These are phyloP conservation scores for Drosophila formosana DNA, from an alignment of 2,888 invertebrate genomes.

Conservation along the genomic window DNA sequence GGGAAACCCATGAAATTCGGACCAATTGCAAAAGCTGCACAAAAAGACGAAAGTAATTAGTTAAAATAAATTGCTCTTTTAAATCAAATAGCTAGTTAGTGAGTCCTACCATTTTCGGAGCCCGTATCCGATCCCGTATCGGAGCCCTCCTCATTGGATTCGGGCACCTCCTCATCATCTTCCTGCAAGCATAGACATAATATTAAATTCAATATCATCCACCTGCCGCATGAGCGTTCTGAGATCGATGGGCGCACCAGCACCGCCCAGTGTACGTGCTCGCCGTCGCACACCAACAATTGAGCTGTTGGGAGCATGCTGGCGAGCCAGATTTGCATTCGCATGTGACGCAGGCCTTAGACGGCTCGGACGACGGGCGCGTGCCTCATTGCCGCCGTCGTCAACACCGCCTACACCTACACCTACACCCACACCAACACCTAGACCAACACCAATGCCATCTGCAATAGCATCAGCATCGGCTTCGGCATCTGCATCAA, in stretches of 20 bases:
- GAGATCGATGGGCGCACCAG: conserved; percentile 54
- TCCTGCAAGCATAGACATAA: conserved; percentile 85
- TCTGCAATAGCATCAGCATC: conserved; percentile 15
- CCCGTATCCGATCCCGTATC: conserved; percentile 84
- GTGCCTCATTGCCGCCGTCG: conserved; percentile 33
- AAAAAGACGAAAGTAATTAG: not conserved
- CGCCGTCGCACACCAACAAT: conserved; percentile 78
- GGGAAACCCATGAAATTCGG: conserved; percentile 71
- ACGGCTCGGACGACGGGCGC: conserved; percentile 51
- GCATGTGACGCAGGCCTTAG: conserved; percentile 50
- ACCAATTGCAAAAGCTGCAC: conserved; percentile 61
- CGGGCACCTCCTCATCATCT: conserved; percentile 89
- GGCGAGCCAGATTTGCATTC: conserved; percentile 69
- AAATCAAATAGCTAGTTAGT: not conserved
- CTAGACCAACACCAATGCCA: conserved; percentile 9
- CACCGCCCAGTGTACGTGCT: conserved; percentile 71
- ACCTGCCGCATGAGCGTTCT: conserved; percentile 68
- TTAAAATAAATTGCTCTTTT: not conserved
- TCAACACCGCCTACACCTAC: conserved; percentile 25
- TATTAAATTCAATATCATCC: conserved; percentile 78
- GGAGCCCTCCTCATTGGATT: conserved; percentile 86
- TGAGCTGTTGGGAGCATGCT: conserved; percentile 71
- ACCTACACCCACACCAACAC: conserved; percentile 18
- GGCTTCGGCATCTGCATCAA: conserved; percentile 31
- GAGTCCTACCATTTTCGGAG: conserved; percentile 78